phyloP scores from a whole-genome alignment of 2,797 vertebrate species.

The Eulemur mongoz region DNA sequence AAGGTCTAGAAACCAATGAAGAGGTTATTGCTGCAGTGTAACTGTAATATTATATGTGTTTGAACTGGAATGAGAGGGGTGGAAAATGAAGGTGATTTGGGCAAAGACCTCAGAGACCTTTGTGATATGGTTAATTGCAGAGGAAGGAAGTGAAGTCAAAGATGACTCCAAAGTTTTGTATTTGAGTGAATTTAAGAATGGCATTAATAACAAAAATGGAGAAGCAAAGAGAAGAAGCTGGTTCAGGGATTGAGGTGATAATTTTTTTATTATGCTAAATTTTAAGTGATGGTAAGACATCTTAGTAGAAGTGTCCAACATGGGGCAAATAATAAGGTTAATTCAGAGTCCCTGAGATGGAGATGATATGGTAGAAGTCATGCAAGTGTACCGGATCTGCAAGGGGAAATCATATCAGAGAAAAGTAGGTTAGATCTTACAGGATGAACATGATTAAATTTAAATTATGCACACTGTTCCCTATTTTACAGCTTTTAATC shows the following conservation, averaged over 20 bases:
- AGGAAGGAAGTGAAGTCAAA: neutral
- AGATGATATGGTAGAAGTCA: neutral
- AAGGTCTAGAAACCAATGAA: neutral
- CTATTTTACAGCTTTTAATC: constrained; percentile 12
- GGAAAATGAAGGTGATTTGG: neutral
- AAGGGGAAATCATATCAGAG: neutral
- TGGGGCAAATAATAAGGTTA: neutral
- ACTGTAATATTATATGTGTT: neutral
- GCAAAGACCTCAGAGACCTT: neutral
- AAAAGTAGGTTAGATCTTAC: neutral
- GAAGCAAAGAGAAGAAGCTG: neutral
- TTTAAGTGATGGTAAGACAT: neutral
- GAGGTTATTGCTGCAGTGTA: neutral
- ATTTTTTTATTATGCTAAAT: neutral
- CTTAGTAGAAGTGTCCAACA: neutral
- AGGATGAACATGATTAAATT: constrained; percentile 11
- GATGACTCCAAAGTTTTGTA: constrained; percentile 12
- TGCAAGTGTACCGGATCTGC: neutral
- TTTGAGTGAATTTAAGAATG: constrained; percentile 15
- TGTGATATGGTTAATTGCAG: neutral
- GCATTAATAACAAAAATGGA: constrained; percentile 22
- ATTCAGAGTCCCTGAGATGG: neutral
- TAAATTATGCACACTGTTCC: neutral
- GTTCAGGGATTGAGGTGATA: neutral
- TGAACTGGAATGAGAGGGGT: neutral